Percentiles rank a stretch among this genome's conserved stretches.
These are phyloP conservation scores for Caenorhabditis imperialis DNA, from an alignment of 2,888 invertebrate genomes.

Conservation along the genomic window DNA sequence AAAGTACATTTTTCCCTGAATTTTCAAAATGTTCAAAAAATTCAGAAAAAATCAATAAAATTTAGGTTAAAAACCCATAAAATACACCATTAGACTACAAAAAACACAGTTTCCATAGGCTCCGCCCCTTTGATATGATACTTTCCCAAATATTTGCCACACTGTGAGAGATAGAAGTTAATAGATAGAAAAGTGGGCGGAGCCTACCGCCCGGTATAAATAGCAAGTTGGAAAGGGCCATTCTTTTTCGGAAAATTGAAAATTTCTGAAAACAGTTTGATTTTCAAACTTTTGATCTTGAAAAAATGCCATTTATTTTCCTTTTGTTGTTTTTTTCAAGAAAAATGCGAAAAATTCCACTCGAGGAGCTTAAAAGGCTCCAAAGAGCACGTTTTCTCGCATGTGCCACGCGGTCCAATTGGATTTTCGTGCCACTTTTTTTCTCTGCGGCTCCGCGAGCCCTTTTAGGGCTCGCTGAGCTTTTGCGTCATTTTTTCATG, in stretches of 20 bases:
- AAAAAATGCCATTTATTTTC: too few species aligned
- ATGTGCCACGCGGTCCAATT: too few species aligned
- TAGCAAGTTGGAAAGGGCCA: background rate
- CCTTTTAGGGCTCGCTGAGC: too few species aligned
- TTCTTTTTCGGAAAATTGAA: conserved; percentile 7
- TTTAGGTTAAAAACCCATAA: background rate
- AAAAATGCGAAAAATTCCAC: conserved; percentile 1
- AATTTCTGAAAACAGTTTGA: too few species aligned
- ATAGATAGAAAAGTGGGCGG: conserved; percentile 10
- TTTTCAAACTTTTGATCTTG: too few species aligned
- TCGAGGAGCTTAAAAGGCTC: too few species aligned
- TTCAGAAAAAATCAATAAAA: background rate
- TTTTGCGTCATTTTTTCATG: background rate
- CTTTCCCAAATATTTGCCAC: too few species aligned
- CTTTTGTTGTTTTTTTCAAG: background rate
- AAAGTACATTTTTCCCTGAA: too few species aligned
- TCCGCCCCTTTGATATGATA: conserved; percentile 15
- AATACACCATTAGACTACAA: background rate
- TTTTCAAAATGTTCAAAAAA: background rate
- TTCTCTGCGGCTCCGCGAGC: too few species aligned
- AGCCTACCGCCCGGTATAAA: conserved; percentile 1
- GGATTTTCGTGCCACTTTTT: too few species aligned
- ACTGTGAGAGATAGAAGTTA: background rate
- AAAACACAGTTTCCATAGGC: too few species aligned
- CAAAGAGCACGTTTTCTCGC: too few species aligned